Evolutionary conservation across 1,140 invertebrate genomes (phyloP).

Genomic region (Euura saliciscinereae): DNA sequence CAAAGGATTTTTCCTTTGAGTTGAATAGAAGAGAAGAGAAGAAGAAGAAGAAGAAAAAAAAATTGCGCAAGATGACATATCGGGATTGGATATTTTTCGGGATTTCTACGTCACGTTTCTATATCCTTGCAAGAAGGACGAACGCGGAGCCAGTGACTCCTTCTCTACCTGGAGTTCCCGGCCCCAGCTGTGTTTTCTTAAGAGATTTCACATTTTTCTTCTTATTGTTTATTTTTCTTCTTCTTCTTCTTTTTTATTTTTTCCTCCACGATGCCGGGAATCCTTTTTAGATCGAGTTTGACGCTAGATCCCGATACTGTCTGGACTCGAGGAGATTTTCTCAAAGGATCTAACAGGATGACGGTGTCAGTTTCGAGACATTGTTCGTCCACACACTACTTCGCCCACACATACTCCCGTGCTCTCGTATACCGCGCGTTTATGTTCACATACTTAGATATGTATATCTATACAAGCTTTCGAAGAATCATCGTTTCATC

Average conservation of each 20-base stretch:
- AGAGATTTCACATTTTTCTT: slow-evolving; percentile 24
- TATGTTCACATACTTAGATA: neutral
- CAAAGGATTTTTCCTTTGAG: neutral
- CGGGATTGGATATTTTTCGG: slow-evolving; percentile 17
- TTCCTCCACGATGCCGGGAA: slow-evolving; percentile 11
- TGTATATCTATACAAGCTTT: neutral
- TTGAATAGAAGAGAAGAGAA: slow-evolving; percentile 17
- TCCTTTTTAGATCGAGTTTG: slow-evolving; percentile 45
- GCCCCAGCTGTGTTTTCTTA: slow-evolving; percentile 37
- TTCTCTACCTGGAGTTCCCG: neutral
- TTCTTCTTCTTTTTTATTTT: neutral
- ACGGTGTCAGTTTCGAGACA: slow-evolving; percentile 48
- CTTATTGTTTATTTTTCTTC: slow-evolving; percentile 5
- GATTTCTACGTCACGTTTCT: slow-evolving; percentile 10
- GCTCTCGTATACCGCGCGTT: neutral
- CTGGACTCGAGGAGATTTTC: slow-evolving; percentile 35
- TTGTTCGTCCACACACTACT: slow-evolving; percentile 28
- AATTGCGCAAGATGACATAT: slow-evolving; percentile 57
- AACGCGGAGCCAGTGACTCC: no score
- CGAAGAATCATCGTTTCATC: slow-evolving; percentile 7
- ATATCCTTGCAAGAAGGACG: no score
- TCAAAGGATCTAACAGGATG: slow-evolving; percentile 30
- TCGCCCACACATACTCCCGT: neutral
- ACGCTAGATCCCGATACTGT: slow-evolving; percentile 53
- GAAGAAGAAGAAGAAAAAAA: slow-evolving; percentile 34